phyloP scores from a whole-genome alignment of 1,140 invertebrate species.

The Drosophila parvula region DNA sequence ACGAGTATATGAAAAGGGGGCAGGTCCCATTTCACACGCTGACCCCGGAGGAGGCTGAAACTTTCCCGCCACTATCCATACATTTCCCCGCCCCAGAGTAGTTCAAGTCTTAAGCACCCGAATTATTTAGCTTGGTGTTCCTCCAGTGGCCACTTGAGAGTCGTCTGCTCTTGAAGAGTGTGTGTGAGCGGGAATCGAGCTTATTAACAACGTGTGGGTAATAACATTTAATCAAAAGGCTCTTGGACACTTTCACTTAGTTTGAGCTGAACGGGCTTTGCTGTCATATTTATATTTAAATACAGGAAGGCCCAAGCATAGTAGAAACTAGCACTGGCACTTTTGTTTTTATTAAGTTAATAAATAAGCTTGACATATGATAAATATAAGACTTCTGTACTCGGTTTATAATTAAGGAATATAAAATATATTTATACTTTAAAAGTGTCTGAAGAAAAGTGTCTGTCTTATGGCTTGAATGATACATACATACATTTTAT shows the following conservation, averaged over 20 bases:
- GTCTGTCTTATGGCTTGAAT: too few species aligned
- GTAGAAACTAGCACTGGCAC: too few species aligned
- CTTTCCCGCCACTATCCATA: slow-evolving; percentile 23
- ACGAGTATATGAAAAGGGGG: slow-evolving; percentile 17
- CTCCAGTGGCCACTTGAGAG: slow-evolving; percentile 53
- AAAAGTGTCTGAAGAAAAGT: neutral
- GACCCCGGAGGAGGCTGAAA: slow-evolving; percentile 35
- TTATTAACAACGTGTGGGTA: slow-evolving; percentile 39
- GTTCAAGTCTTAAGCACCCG: slow-evolving; percentile 4
- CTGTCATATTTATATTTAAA: neutral
- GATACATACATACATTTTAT: too few species aligned
- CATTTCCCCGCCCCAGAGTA: neutral
- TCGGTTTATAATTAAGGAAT: neutral
- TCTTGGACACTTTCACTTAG: slow-evolving; percentile 1
- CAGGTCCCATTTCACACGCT: slow-evolving; percentile 50
- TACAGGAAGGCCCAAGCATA: too few species aligned
- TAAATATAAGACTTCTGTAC: neutral
- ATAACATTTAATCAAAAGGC: slow-evolving; percentile 13
- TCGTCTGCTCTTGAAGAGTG: slow-evolving; percentile 23
- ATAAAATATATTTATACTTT: neutral
- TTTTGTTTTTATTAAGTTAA: neutral
- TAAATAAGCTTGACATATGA: neutral
- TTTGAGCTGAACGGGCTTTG: slow-evolving; percentile 3
- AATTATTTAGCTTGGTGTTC: slow-evolving; percentile 47
- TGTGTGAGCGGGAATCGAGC: slow-evolving; percentile 8